Conservation (phyloP, 2,113 vertebrate genomes). For the Xenopus borealis region DNA sequence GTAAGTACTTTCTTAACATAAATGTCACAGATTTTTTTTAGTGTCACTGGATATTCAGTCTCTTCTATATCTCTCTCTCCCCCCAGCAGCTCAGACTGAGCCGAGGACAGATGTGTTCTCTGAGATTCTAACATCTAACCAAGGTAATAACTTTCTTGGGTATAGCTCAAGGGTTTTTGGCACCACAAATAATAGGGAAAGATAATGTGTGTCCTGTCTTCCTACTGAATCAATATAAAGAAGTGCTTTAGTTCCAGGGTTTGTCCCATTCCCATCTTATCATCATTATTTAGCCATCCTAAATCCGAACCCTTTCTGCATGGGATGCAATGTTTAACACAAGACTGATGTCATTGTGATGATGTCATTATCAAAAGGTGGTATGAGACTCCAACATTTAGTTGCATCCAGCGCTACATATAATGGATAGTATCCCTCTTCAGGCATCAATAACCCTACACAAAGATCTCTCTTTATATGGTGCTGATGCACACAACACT, state of each 20-base stretch:
- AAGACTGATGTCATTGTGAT: no score
- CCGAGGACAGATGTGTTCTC: conserved; percentile 14
- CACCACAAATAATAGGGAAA: neutral
- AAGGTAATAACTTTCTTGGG: conserved; percentile 3
- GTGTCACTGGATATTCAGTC: no score
- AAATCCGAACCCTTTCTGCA: no score
- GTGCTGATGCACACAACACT: neutral
- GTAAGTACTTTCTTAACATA: neutral
- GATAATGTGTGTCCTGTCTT: neutral
- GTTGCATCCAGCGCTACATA: neutral
- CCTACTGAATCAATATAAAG: neutral
- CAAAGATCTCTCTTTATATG: no score
- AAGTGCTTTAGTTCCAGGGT: no score
- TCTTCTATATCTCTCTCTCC: neutral
- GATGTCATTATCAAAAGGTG: no score
- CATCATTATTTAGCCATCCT: no score
- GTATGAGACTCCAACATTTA: neutral
- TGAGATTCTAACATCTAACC: conserved; percentile 35
- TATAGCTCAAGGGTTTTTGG: neutral
- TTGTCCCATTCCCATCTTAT: no score
- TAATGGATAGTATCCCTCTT: neutral
- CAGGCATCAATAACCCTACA: neutral
- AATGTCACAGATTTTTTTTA: no score
- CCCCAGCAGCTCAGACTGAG: neutral
- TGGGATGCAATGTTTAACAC: no score